Base-by-base conservation (phyloP, 2,113 vertebrate genomes). In the Edolisoma coerulescens region DNA sequence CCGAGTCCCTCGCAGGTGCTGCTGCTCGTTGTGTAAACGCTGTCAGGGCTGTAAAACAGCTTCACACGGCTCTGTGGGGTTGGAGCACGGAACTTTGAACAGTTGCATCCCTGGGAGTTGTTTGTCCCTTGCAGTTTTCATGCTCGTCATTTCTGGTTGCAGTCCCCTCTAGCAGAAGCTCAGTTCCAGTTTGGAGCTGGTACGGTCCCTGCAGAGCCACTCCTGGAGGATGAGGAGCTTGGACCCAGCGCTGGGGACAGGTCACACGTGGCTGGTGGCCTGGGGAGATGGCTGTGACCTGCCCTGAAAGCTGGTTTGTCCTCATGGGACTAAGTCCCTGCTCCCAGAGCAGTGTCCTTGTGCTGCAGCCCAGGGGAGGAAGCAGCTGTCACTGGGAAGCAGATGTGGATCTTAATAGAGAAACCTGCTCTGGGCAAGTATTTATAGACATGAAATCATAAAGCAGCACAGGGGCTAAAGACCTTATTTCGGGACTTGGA, bases 21-120 rank as follows among this genome's bases (percentile, higher is more conserved):
- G 5, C n/a, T 19, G 5, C 75, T 23, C 0, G 0, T 2, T 9
- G 26, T 32, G 24, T 11, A 1, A 24, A 1, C 1, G 0, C 47
- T 33, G 53, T 3, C 32, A 8, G 76, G n/a, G 3, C 39, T 5
- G 14, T 10, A 5, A 1, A 9, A 61, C 64, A 26, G 8, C 14
- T 21, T 3, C 16, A 15, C 0, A 18, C 3, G 0, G 39, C 70
- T 44, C 20, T 6, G 16, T 8, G 6, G 35, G 44, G 23, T 0
- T 80, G 47, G 11, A 10, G 16, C 54, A 27, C 0, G 0, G 13
- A 7, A 0, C 14, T 52, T 3, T 12, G 44, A 35, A 2, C 30
- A 35, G 15, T 22, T 11, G 5, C 42, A 41, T 14, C 33, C 20
- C 39, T 12, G 3, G 10, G 42, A n/a, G 24, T 2, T 37, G 11